Conservation (phyloP, 2,888 invertebrate genomes). For the Desoria tigrina region DNA sequence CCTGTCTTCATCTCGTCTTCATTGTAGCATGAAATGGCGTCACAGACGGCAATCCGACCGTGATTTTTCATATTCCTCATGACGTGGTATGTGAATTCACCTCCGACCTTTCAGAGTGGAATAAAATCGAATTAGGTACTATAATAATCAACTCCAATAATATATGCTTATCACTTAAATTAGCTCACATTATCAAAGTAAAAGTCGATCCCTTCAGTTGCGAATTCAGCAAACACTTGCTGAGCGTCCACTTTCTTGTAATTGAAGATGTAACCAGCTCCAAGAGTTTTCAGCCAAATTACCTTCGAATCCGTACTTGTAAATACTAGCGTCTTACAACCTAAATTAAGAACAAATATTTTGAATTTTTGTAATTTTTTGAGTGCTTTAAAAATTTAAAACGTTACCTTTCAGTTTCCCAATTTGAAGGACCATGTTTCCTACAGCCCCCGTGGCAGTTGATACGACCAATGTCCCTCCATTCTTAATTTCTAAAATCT, state of each 20-base stretch:
- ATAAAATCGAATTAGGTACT: not conserved
- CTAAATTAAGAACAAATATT: not conserved
- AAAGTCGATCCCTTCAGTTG: conserved; percentile 38
- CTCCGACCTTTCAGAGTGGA: conserved; percentile 6
- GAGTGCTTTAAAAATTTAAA: no score
- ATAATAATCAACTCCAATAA: no score
- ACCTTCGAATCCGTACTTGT: conserved; percentile 6
- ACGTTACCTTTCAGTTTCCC: conserved; percentile 68
- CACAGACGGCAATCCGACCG: conserved; percentile 17
- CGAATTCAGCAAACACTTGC: conserved; percentile 23
- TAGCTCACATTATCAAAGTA: conserved; percentile 39
- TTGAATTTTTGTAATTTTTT: no score
- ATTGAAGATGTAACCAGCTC: conserved; percentile 32
- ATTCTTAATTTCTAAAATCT: conserved; percentile 69
- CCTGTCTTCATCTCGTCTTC: conserved; percentile 1
- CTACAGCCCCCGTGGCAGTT: conserved; percentile 67
- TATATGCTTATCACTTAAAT: no score
- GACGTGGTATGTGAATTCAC: conserved; percentile 14
- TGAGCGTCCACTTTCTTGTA: conserved; percentile 32
- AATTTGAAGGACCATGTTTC: conserved; percentile 65
- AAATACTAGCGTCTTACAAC: conserved; percentile 11
- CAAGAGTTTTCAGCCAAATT: conserved; percentile 28
- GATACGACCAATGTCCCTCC: conserved; percentile 74
- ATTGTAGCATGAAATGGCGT: conserved; percentile 6
- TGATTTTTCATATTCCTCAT: conserved; percentile 6